Conservation (phyloP, 2,113 vertebrate species). For the Labrus mixtus region DNA sequence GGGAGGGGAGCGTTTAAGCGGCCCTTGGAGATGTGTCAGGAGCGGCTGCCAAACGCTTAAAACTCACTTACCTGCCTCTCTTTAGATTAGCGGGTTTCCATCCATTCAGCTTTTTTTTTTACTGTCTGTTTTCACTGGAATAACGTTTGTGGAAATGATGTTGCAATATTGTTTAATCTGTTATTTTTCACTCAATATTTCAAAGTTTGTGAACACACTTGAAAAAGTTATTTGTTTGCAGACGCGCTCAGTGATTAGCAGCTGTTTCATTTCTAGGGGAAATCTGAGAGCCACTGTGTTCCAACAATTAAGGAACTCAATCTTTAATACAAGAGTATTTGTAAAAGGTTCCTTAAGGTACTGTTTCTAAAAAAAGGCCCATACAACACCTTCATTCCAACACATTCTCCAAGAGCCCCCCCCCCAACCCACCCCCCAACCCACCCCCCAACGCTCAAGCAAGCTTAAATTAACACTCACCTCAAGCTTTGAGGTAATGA, state of each 20-base stretch:
- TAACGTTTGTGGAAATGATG: background rate
- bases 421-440: background rate
- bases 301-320: constrained; percentile 4
- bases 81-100: constrained; percentile 27
- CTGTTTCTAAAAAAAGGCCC: background rate
- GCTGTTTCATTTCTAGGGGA: background rate
- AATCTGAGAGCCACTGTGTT: background rate
- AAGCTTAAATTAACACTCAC: constrained; percentile 2
- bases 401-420: background rate
- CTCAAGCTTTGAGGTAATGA: constrained; percentile 26
- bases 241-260: background rate
- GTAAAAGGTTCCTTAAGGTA: constrained; percentile 18
- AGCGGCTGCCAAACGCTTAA: constrained; percentile 91
- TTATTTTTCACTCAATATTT: constrained; percentile 20
- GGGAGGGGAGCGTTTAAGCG: constrained; percentile 91
- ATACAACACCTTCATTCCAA: background rate
- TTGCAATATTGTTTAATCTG: constrained; percentile 1
- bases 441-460: background rate
- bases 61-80: background rate
- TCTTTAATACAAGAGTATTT: background rate
- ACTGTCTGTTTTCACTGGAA: background rate
- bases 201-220: too few relatives aligned
- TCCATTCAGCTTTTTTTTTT: constrained; percentile 9
- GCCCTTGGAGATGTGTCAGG: constrained; percentile 93
- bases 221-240: background rate